Evolutionary conservation across 2,888 invertebrate species (phyloP), one percentile per base, ranked within the genome.

Genomic region (Proisotoma minuta): DNA sequence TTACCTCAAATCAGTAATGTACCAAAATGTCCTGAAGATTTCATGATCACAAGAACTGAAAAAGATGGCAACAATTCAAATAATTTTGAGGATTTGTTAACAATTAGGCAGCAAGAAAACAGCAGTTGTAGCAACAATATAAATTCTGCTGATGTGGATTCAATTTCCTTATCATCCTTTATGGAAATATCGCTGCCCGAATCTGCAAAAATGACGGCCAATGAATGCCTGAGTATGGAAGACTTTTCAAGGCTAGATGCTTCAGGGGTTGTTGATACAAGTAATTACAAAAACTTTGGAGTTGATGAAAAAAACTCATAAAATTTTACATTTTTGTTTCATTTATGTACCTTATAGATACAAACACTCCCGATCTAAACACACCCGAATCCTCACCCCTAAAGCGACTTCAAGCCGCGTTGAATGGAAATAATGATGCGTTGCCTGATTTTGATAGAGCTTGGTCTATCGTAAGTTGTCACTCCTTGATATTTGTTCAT

Each of bases 141-240:
- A 2, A 26, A n/a, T 5, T 34, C 57, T 22, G 66, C 60, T 4
- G 57, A 43, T 28, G 69, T 71, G 10, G 70, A 68, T 48, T 69
- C 63, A 43, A 59, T 73, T 23, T 71, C 71, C 8, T 40, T 73
- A 34, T 72, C 72, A 2, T 72, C 73, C 1, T 73, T 73, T 59
- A 71, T 73, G 71, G 73, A 73, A 50, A 68, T 73, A 34, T 72
- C 73, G 3, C 48, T 73, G 8, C 73, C 73, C 3, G 73, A 73
- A 51, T 73, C 73, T 2, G 69, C 69, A 1, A 54, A 66, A 24
- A 59, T 68, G 23, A 68, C 63, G 22, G 71, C 73, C 1, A 63
- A 43, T 28, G 73, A 66, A 29, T 65, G 62, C 48, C 47, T 65
- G 26, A 60, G 59, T 27, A 62, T 70, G 48, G 69, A 67, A 12